Conservation (phyloP, 2,797 vertebrate genomes). For the Sebastes kiyomatsui region DNA sequence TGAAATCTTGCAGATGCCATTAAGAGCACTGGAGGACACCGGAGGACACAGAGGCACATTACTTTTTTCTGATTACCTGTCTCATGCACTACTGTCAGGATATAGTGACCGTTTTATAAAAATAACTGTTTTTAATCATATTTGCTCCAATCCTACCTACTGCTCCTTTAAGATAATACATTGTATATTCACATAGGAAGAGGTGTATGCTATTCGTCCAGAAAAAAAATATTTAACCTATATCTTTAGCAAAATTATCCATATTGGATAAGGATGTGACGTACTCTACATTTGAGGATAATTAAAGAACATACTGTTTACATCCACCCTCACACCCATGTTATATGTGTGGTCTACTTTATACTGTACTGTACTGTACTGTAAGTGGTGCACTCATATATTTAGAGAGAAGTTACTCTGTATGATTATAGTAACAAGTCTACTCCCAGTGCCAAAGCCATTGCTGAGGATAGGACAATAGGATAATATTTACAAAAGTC, state of each 20-base stretch:
- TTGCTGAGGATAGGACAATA: conserved; percentile 34
- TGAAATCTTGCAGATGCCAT: too few species aligned
- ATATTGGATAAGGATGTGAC: not conserved
- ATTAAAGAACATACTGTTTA: not conserved
- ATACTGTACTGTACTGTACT: not conserved
- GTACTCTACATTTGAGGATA: not conserved
- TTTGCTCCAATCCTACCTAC: too few species aligned
- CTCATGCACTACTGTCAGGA: too few species aligned
- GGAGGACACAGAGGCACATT: too few species aligned
- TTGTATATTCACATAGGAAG: not conserved
- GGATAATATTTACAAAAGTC: conserved; percentile 44
- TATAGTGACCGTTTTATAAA: too few species aligned
- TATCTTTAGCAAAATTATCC: not conserved
- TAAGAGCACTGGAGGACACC: too few species aligned
- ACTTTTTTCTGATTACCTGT: too few species aligned
- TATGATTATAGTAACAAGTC: conserved; percentile 16
- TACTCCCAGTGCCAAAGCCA: conserved; percentile 5
- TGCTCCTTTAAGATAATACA: not conserved
- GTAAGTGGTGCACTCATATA: not conserved
- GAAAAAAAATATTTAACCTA: not conserved
- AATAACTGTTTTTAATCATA: too few species aligned
- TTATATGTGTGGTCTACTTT: not conserved
- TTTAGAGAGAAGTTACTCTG: not conserved
- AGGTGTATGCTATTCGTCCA: too few species aligned
- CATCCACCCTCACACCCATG: not conserved